Evolutionary conservation across 1,140 invertebrate genomes (phyloP).

Genomic region (Drosophila setifemur): DNA sequence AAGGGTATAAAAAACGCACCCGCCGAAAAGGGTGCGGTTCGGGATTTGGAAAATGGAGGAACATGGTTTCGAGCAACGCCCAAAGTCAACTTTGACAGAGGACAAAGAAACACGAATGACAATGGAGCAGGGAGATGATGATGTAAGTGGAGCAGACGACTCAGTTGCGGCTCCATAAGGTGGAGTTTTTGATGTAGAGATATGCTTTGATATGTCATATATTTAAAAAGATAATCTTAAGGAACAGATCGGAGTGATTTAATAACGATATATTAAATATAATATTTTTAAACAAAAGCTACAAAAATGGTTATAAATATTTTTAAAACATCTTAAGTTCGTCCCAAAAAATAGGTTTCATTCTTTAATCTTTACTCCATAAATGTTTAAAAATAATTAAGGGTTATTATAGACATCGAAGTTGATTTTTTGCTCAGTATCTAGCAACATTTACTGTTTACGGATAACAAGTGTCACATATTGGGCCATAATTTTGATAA

Average conservation of each 20-base stretch:
- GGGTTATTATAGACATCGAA: too few species aligned
- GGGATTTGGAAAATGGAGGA: constrained; percentile 1
- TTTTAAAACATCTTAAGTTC: too few species aligned
- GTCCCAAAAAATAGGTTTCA: too few species aligned
- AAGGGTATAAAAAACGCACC: constrained; percentile 4
- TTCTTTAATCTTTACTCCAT: background rate
- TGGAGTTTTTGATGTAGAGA: background rate
- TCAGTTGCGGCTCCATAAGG: background rate
- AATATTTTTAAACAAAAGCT: too few species aligned
- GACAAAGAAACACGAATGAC: background rate
- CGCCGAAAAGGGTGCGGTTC: constrained; percentile 49
- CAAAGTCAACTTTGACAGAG: constrained; percentile 17
- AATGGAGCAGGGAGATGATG: background rate
- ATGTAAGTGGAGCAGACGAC: constrained; percentile 21
- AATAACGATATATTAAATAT: too few species aligned
- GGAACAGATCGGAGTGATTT: too few species aligned
- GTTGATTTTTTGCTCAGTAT: background rate
- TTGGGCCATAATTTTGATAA: too few species aligned
- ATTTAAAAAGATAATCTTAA: too few species aligned
- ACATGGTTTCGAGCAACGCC: constrained; percentile 24
- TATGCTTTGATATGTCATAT: too few species aligned
- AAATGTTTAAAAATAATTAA: too few species aligned
- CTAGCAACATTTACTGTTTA: background rate
- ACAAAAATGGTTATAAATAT: too few species aligned
- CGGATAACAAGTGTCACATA: too few species aligned